phyloP scores from a whole-genome alignment of 1,140 invertebrate species.

The Druon quercuslanigerum region DNA sequence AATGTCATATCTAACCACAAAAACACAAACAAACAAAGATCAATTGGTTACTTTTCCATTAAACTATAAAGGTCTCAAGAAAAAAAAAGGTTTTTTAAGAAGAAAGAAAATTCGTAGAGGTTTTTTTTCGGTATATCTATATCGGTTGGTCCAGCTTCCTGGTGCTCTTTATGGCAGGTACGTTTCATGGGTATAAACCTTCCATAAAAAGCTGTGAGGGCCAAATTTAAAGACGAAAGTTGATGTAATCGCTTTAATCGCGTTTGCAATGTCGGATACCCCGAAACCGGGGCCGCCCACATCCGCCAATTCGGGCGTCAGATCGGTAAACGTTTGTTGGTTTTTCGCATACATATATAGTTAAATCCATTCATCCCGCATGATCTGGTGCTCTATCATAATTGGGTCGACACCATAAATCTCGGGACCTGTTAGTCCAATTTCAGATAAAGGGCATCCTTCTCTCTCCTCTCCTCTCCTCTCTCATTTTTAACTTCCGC shows the following conservation, averaged over 20 bases:
- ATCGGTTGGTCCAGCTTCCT: neutral
- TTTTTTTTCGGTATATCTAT: neutral
- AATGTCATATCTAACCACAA: neutral
- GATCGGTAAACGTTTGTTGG: slow-evolving; percentile 42
- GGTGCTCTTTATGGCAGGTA: slow-evolving; percentile 11
- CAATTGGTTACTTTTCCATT: neutral
- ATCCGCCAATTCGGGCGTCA: slow-evolving; percentile 50
- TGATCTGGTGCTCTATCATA: slow-evolving; percentile 49
- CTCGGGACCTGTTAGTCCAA: slow-evolving; percentile 43
- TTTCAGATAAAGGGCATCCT: slow-evolving; percentile 43
- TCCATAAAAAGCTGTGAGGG: slow-evolving; percentile 3
- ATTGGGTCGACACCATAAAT: slow-evolving; percentile 53
- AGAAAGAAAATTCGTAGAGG: neutral
- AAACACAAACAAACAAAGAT: slow-evolving; percentile 8
- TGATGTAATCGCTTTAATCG: slow-evolving; percentile 28
- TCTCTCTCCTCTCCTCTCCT: neutral
- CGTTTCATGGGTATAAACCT: neutral
- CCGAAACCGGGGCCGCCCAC: slow-evolving; percentile 57
- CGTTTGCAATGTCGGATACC: slow-evolving; percentile 10
- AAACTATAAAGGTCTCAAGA: neutral
- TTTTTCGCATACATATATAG: slow-evolving; percentile 51
- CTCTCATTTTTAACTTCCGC: neutral
- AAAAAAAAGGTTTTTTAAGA: neutral
- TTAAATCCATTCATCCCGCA: slow-evolving; percentile 53
- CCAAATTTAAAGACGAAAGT: slow-evolving; percentile 27